A percentile compares a stretch with the other conserved stretches of the same genome.
phyloP scores from a whole-genome alignment of 2,797 vertebrate genomes.

The Gymnothorax javanicus region DNA sequence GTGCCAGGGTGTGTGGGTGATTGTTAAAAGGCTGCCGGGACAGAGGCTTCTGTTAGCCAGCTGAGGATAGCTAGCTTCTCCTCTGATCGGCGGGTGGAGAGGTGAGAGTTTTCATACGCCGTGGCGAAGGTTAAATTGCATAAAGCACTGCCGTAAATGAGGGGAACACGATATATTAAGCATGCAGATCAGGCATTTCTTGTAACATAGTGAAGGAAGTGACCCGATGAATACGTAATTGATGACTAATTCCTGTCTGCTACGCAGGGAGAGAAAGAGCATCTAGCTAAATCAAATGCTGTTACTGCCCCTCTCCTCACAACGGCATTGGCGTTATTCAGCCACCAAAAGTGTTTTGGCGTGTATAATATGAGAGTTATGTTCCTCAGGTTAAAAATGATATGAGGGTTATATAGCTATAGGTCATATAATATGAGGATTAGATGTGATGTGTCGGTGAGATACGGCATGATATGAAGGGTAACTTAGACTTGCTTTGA shows the following conservation, averaged over 20 bases:
- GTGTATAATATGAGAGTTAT: not conserved
- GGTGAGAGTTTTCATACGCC: not conserved
- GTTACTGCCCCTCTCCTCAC: not conserved
- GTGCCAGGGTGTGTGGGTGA: not conserved
- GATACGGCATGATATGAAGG: no score
- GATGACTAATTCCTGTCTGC: not conserved
- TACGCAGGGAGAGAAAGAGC: not conserved
- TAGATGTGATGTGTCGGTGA: no score
- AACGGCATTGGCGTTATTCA: not conserved
- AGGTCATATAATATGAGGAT: no score
- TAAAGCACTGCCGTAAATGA: no score
- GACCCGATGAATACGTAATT: not conserved
- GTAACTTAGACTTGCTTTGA: no score
- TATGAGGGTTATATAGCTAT: no score
- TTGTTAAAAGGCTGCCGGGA: conserved; percentile 20
- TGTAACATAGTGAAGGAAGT: not conserved
- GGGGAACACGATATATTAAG: not conserved
- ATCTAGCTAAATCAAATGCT: conserved; percentile 1
- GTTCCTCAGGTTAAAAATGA: no score
- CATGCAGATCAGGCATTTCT: not conserved
- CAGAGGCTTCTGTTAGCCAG: not conserved
- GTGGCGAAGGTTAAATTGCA: not conserved
- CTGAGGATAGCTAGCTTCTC: not conserved
- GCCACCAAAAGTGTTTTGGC: not conserved
- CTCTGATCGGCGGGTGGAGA: not conserved